Conservation (phyloP, 2,797 vertebrate species). For the Chelmon rostratus region DNA sequence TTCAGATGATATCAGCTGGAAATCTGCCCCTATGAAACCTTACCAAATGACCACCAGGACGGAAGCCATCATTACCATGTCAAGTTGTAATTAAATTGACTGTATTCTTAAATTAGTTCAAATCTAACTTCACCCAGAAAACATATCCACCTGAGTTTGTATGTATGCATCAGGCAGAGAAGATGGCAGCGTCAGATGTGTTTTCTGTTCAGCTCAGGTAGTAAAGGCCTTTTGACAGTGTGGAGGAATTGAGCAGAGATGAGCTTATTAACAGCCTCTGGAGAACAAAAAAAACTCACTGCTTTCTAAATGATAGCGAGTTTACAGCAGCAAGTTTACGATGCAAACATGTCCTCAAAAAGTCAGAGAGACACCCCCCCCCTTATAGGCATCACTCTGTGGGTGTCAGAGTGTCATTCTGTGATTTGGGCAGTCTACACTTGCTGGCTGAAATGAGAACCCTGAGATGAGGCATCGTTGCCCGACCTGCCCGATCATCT, state of each 20-base stretch:
- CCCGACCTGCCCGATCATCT: not conserved
- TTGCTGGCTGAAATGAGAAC: not conserved
- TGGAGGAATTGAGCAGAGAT: constrained; percentile 15
- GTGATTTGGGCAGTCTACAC: not conserved
- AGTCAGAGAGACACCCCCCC: not conserved
- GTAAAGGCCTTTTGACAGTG: constrained; percentile 1
- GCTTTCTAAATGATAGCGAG: not conserved
- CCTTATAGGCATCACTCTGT: too few species aligned
- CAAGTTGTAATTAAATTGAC: not conserved
- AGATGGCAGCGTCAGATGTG: not conserved
- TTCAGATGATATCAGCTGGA: not conserved
- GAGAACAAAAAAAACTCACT: not conserved
- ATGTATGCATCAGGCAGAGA: not conserved
- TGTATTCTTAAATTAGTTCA: not conserved
- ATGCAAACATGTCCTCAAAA: not conserved
- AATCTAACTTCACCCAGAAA: not conserved
- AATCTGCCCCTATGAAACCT: not conserved
- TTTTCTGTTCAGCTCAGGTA: constrained; percentile 6
- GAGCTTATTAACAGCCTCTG: constrained; percentile 6
- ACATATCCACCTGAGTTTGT: not conserved
- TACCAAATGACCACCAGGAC: not conserved
- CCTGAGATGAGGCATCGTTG: not conserved
- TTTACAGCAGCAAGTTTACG: not conserved
- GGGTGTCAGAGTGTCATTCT: not conserved
- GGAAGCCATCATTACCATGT: not conserved